Conservation (phyloP, 2,888 invertebrate genomes). For the Camponotus fellah region DNA sequence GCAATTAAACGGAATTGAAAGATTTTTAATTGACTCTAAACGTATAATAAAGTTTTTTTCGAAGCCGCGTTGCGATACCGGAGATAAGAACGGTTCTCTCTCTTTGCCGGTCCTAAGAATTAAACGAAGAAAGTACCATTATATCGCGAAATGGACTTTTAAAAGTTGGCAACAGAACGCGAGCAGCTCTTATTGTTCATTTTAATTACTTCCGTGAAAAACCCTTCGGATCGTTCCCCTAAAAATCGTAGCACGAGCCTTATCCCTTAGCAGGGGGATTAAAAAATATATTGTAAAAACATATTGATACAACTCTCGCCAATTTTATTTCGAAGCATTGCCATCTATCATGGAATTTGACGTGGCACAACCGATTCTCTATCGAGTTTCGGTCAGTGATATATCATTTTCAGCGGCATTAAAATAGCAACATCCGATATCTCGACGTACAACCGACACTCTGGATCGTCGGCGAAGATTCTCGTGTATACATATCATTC, state of each 20-base stretch:
- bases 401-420: conserved; percentile 54
- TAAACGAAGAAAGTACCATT: conserved; percentile 60
- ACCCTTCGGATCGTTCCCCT: conserved; percentile 10
- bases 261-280: conserved; percentile 15
- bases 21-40: conserved; percentile 62
- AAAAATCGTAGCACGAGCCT: conserved; percentile 23
- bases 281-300: conserved; percentile 44
- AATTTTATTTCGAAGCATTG: conserved; percentile 48
- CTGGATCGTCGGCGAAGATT: conserved; percentile 49
- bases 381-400: conserved; percentile 54
- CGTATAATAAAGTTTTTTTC: conserved; percentile 51
- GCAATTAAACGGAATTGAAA: conserved; percentile 41
- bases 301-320: conserved; percentile 34
- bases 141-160: conserved; percentile 63
- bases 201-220: conserved; percentile 69
- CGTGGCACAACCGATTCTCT: conserved; percentile 44
- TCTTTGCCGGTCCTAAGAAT: conserved; percentile 34
- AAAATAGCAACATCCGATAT: conserved; percentile 55
- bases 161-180: conserved; percentile 61
- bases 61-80: conserved; percentile 37
- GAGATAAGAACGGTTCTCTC: conserved; percentile 62
- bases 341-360: conserved; percentile 50
- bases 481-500: conserved; percentile 22
- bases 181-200: conserved; percentile 65
- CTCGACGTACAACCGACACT: conserved; percentile 51